phyloP scores from a whole-genome alignment of 2,888 invertebrate species.

The Danaus chrysippus region DNA sequence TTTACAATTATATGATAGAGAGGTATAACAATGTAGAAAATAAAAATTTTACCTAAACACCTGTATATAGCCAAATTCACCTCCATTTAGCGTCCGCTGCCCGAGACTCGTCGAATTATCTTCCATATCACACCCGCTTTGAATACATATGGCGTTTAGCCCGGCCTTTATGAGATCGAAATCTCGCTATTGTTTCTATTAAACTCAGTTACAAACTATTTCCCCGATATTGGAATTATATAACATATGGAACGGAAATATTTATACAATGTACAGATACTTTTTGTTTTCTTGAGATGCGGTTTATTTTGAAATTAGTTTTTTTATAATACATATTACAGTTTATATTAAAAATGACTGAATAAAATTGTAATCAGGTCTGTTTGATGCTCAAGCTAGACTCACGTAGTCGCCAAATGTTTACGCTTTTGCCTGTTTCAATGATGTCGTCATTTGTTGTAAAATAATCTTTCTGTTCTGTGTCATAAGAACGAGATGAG shows the following conservation, averaged over 20 bases:
- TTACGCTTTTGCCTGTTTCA: conserved; percentile 12
- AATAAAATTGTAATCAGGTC: background rate
- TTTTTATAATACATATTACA: background rate
- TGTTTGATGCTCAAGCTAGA: background rate
- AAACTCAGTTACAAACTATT: conserved; percentile 27
- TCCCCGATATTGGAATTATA: conserved; percentile 27
- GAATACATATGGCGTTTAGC: conserved; percentile 22
- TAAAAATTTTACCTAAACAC: background rate
- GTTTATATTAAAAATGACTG: no score
- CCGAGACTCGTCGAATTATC: conserved; percentile 10
- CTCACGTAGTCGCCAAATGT: conserved; percentile 8
- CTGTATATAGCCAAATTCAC: conserved; percentile 3
- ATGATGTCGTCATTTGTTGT: conserved; percentile 4
- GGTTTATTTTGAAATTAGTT: background rate
- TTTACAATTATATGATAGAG: no score
- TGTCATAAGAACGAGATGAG: background rate
- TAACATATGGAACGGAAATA: background rate
- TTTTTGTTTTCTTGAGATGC: conserved; percentile 3
- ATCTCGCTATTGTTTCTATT: conserved; percentile 18
- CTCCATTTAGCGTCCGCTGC: background rate
- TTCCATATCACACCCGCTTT: conserved; percentile 15
- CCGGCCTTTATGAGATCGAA: conserved; percentile 13
- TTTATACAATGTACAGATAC: conserved; percentile 3
- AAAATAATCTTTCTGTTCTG: conserved; percentile 3
- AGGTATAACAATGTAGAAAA: background rate